Evolutionary conservation across 2,797 vertebrate genomes (phyloP), one percentile per base, ranked within the genome.

Genomic region (Aphelocoma californica): DNA sequence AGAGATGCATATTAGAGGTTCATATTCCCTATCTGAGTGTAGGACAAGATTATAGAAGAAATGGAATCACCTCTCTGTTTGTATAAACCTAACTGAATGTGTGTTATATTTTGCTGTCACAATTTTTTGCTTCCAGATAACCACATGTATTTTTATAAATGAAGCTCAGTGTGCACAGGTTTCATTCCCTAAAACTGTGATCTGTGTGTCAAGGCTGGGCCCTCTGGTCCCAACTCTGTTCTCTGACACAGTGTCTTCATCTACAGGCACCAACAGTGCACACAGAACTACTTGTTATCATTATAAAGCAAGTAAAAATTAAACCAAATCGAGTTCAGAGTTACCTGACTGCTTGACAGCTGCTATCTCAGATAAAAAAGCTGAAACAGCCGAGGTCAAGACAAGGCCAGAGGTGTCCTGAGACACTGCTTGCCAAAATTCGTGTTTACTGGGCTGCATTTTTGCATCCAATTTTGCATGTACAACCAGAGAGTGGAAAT

Each of bases 221-320:
- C 8, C 29, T 54, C 40, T 69, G 24, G 20, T 51, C 25, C 36
- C 4, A 3, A 0, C 15, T 69, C 25, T 31, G 8, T 17, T 32
- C 6, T 69, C 15, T 81, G 40, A 24, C 65, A 14, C 0, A 1
- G 25, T 0, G 0, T 61, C 36, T 51, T 64, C 24, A 56, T 40
- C 42, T 24, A 18, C 8, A 25, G 51, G 15, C n/a, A 72, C 6
- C 13, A 23, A 45, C 9, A 40, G 7, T 36, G 13, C 25, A 65
- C 31, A 56, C 16, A 58, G 18, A 57, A 29, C 16, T 50, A 10
- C 25, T 54, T 85, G 9, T 42, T 56, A 23, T 17, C 15, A 9
- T 65, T 54, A 28, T 36, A 64, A 56, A 65, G 8, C 7, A 23
- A 65, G 18, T 11, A 36, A 38, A 47, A 79, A 74, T 29, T 50